Base-by-base conservation (phyloP, 2,113 vertebrate genomes). In the Puffinus mauretanicus region DNA sequence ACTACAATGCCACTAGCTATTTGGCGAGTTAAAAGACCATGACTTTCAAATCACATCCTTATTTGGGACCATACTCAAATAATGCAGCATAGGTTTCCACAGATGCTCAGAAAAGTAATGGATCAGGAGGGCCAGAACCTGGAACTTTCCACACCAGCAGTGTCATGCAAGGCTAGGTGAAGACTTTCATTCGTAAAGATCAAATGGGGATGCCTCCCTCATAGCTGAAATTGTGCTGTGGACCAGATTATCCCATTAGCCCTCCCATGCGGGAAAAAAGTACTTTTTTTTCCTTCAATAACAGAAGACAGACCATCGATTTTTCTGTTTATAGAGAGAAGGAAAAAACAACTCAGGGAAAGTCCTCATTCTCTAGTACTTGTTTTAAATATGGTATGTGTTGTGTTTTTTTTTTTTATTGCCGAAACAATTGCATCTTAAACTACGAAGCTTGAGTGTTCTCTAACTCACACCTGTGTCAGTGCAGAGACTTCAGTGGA, bases 251-350 rank as follows among this genome's bases (percentile, higher is more conserved):
- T 67, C 60, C 92, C 90, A 96, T 94, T 94, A 96, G 83, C 24
- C 44, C 49, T 96, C 86, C 88, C 92, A 81, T 27, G 26, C 22
- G 86, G 82, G 64, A 38, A 75, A 75, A 83, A 61, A 52, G 38
- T 42, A 70, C 52, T 64, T 73, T 8, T 82, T 61, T 62, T 64
- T 46, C 7, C 67, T 78, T 86, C 66, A 90, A n/a, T 51, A 92
- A 82, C 88, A 90, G 82, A 96, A 88, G 85, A 90, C 85, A 96
- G 75, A 61, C 49, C 62, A 97, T 96, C 86, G 96, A 97, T 97
- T 97, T 97, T 96, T 96, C 95, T 96, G 88, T 96, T 93, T 95
- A 93, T 95, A 92, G 76, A 95, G 55, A 75, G 46, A 44, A 82
- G 47, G 52, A 51, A 81, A 71, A 90, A 96, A 42, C 75, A 91